Evolutionary conservation across 2,888 invertebrate genomes (phyloP), one percentile per base, ranked within the genome.

Genomic region (Protophormia terraenovae): DNA sequence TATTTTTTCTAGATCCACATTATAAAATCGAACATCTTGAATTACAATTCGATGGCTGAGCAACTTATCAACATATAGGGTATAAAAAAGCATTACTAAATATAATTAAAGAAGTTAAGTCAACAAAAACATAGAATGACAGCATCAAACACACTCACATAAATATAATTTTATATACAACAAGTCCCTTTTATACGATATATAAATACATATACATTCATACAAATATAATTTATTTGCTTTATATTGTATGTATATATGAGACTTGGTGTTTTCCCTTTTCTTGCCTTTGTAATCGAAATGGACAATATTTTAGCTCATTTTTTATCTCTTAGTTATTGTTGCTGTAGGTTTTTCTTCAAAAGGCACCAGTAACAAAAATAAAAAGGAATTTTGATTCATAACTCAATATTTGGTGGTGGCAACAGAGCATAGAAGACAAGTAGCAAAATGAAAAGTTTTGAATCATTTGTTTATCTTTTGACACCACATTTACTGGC

Each of bases 401-500:
- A 75, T 64, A 71, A 75, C 62, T 75, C 32, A 38, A 55, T 69
- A 38, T 66, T 29, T 47, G 55, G 50, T 19, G 14, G n/a, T 22
- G 24, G 58, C 5, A 69, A 12, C 27, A 45, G 19, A 64, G 32
- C 16, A 62, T 24, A 22, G 50, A 53, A 16, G 47, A 50, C 38
- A 64, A 76, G 73, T 55, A 45, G 35, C 62, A 72, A 79, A 73
- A 79, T 71, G 69, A 71, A 79, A 75, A 79, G 47, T 83, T 79
- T 83, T 64, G 29, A 79, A 79, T 75, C 64, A 84, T 79, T 83
- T 84, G 64, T 84, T 84, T 79, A 79, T 84, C 84, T 84, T 79
- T 79, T 79, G 73, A 75, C 79, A 84, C 69, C 69, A 75, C 84
- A 83, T 83, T 77, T 64, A 53, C 19, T 71, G 66, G 66, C 66